Evolutionary conservation across 2,797 vertebrate genomes (phyloP), one percentile per base, ranked within the genome.

Genomic region (Eospalax fontanierii): DNA sequence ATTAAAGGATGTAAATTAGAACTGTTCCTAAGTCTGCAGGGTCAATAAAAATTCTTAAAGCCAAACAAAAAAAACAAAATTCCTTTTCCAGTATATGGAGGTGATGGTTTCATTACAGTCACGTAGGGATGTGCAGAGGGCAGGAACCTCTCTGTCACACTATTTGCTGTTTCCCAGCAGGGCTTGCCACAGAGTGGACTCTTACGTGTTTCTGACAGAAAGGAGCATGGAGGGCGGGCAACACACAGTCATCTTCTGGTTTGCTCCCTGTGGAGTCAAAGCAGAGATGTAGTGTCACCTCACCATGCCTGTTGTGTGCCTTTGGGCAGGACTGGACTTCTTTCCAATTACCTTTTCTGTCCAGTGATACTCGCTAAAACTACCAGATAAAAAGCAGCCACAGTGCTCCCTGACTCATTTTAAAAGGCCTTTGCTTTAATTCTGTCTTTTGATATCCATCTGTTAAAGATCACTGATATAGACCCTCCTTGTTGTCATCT

Each of bases 1-100:
- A 28, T 87, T 63, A 94, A 86, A 95, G 19, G 14, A 85, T 80
- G 65, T 78, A 26, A 35, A 9, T 38, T 66, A 84, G 15, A 81
- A 87, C 16, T 40, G 57, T 86, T 4, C 18, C 8, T 6, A 1
- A 21, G 10, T 54, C 40, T 83, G 18, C 38, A 38, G n/a, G 66
- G 54, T 85, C 35, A 87, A 74, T 22, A 87, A 68, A 68, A 28
- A 70, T 54, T 43, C 14, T 87, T 71, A 7, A 91, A 66, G 54
- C 4, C 26, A 15, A 75, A 74, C n/a, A 38, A n/a, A 30, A 19
- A 6, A 21, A 71, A 9, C 46, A 28, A 14, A 61, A 63, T 4
- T 43, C 2, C 35, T 38, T 35, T 82, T 57, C 8, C 7, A 21
- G 19, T 50, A 3, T 50, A 7, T 6, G 33, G 78, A 54, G 54